These are phyloP conservation scores for Germaria angustata DNA, from an alignment of 2,888 invertebrate genomes.

Conservation along the genomic window DNA sequence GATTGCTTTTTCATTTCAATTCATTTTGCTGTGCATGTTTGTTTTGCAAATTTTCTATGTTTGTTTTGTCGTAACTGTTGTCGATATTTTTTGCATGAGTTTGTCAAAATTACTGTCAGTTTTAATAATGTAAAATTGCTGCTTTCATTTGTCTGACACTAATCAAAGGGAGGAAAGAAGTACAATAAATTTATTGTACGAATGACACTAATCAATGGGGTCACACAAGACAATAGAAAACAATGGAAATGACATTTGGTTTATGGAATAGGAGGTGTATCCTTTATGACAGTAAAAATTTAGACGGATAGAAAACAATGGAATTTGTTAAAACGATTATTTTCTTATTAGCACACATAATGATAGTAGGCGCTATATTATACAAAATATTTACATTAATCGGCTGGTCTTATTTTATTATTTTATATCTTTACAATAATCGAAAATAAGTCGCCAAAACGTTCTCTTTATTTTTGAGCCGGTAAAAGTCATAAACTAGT, in stretches of 20 bases:
- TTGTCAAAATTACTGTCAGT: slow-evolving; percentile 44
- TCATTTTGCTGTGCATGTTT: slow-evolving; percentile 4
- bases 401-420: neutral
- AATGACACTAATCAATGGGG: slow-evolving; percentile 45
- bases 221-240: neutral
- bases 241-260: slow-evolving; percentile 36
- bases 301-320: neutral
- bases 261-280: slow-evolving; percentile 29
- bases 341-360: neutral
- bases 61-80: slow-evolving; percentile 11
- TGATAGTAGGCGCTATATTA: neutral
- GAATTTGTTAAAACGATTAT: neutral
- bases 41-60: slow-evolving; percentile 45
- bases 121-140: slow-evolving; percentile 37
- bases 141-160: slow-evolving; percentile 40
- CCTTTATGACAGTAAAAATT: neutral
- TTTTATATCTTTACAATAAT: neutral
- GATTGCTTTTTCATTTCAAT: slow-evolving; percentile 25
- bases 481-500: neutral
- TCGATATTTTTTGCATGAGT: slow-evolving; percentile 44
- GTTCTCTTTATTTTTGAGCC: neutral
- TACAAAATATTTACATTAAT: neutral
- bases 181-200: slow-evolving; percentile 22
- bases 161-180: neutral
- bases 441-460: neutral